Base-by-base conservation (phyloP, 2,113 vertebrate species). In the Engystomops pustulosus region DNA sequence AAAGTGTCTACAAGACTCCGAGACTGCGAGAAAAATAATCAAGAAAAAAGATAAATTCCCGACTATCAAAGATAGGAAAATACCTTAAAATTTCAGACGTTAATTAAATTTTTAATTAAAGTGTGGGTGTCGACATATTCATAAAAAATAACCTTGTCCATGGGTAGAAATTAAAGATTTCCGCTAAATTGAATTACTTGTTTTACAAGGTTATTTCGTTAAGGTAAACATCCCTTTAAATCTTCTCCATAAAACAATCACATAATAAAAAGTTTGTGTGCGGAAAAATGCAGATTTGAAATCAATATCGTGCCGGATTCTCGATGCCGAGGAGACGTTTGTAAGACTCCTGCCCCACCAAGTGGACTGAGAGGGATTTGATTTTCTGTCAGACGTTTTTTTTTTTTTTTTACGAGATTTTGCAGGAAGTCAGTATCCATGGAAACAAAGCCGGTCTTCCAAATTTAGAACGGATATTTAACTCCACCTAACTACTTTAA, bases 261-360 rank as follows among this genome's bases (percentile, higher is more conserved):
- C 87, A 86, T 45, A 49, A 83, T 85, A 23, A 85, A 90, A 70
- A 87, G 68, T 88, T 85, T 88, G 89, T 84, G 80, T 32, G 87
- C 72, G 88, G 79, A 84, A 75, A 41, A 86, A 27, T 65, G 60
- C 76, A 87, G 68, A 23, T 85, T 85, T 68, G n/a, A 70, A 58
- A 79, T 38, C 41, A 68, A 65, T 62, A 32, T 80, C 49, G 77
- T 88, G 0, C 15, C 12, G 1, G 38, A 41, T 20, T 51, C 14
- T 67, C 6, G 25, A 27, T 17, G n/a, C 65, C 85, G 58, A 79
- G 60, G 62, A 89, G 90, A 85, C 86, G 75, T 88, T 91, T 93
- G 92, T 94, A 84, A 92, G 94, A 88, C 94, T 97, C 91, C 94
- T 95, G 93, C 95, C 94, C 95, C 96, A 97, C 96, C 95, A 95